Evolutionary conservation across 2,113 vertebrate genomes (phyloP).

Genomic region (western clawed frog (Xenopus tropicalis)): UCB_Xtro_10.0 CM004445.2:138874001-138874500

Average conservation of each 20-base stretch:
- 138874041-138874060: conserved; percentile 23
- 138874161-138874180: too few relatives aligned
- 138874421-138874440: too few relatives aligned
- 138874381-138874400: conserved; percentile 12
- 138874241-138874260: background rate
- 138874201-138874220: conserved; percentile 12
- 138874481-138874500: conserved; percentile 8
- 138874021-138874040: conserved; percentile 29
- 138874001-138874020: background rate
- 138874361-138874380: conserved; percentile 48
- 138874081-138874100: conserved; percentile 18
- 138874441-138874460: too few relatives aligned
- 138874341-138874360: conserved; percentile 36
- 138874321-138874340: background rate
- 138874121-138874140: conserved; percentile 26
- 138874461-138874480: conserved; percentile 1
- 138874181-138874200: background rate
- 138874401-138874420: conserved; percentile 28
- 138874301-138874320: background rate
- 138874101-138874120: background rate
- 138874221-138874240: conserved; percentile 6
- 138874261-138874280: background rate
- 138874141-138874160: too few relatives aligned
- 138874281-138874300: conserved; percentile 12
- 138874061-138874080: background rate